These are phyloP conservation scores for Scrobipalpa atriplicella DNA, from an alignment of 2,888 invertebrate genomes.

Conservation along the genomic window DNA sequence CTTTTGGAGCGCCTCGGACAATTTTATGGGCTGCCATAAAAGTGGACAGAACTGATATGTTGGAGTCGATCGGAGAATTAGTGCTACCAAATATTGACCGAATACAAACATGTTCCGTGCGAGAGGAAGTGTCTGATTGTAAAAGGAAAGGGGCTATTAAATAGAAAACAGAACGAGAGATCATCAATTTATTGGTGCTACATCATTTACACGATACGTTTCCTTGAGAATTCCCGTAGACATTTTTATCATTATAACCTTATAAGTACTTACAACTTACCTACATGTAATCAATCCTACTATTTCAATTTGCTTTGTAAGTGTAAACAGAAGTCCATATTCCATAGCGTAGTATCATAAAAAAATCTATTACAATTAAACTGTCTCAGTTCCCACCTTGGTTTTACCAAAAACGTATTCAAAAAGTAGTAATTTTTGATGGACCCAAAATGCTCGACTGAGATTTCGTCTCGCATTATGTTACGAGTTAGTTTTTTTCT, in stretches of 20 bases:
- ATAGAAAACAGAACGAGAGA: constrained; percentile 24
- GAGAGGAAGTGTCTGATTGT: constrained; percentile 31
- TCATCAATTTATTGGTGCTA: constrained; percentile 5
- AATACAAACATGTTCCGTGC: constrained; percentile 28
- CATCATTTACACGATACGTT: constrained; percentile 12
- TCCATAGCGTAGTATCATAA: too few species aligned
- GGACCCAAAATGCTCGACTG: constrained; percentile 54
- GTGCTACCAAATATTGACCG: constrained; percentile 39
- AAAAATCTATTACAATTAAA: not conserved
- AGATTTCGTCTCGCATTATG: constrained; percentile 68
- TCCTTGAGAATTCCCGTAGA: constrained; percentile 1
- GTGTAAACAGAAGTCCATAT: too few species aligned
- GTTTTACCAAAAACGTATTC: not conserved
- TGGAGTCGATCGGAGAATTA: constrained; percentile 32
- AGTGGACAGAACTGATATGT: constrained; percentile 44
- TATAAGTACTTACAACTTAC: not conserved
- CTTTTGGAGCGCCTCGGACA: constrained; percentile 51
- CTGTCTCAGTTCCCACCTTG: not conserved
- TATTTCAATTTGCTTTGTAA: too few species aligned
- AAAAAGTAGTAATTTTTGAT: constrained; percentile 56
- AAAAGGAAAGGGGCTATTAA: constrained; percentile 31
- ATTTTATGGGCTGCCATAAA: constrained; percentile 60
- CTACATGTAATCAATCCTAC: too few species aligned
- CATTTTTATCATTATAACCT: not conserved
- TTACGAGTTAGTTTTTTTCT: constrained; percentile 56